phyloP scores from a whole-genome alignment of 2,888 invertebrate genomes.

The Miltochrista miniata region DNA sequence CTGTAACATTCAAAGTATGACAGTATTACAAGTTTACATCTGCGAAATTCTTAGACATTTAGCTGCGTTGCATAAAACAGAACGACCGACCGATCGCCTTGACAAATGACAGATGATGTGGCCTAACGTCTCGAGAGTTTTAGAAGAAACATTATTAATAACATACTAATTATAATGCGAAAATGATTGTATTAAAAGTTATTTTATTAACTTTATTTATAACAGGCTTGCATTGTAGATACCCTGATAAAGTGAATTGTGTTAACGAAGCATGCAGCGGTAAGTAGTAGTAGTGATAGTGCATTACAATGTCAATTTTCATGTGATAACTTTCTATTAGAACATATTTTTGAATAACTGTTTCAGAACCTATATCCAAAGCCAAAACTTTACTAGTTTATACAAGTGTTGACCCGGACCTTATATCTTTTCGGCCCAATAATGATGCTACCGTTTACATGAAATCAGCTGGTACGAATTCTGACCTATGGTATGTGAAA shows the following conservation, averaged over 20 bases:
- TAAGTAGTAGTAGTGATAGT: constrained; percentile 57
- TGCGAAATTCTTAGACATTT: not conserved
- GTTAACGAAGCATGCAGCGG: constrained; percentile 88
- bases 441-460: constrained; percentile 85
- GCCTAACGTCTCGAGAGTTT: constrained; percentile 70
- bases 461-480: constrained; percentile 86
- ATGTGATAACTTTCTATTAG: constrained; percentile 42
- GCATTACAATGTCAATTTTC: constrained; percentile 42
- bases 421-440: constrained; percentile 85
- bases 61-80: constrained; percentile 25
- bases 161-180: constrained; percentile 67
- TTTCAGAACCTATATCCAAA: constrained; percentile 85
- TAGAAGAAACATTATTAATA: constrained; percentile 54
- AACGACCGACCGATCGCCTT: constrained; percentile 56
- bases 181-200: constrained; percentile 71
- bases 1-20: no score
- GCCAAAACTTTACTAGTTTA: constrained; percentile 85
- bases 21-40: no score
- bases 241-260: constrained; percentile 88
- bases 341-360: constrained; percentile 27
- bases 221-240: constrained; percentile 65
- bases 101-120: constrained; percentile 84
- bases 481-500: constrained; percentile 87
- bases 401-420: constrained; percentile 75
- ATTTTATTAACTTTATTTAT: constrained; percentile 69